A percentile compares a stretch with the other conserved stretches of the same genome.
phyloP scores from a whole-genome alignment of 2,888 invertebrate species.

The Linnaemya vulpina region DNA sequence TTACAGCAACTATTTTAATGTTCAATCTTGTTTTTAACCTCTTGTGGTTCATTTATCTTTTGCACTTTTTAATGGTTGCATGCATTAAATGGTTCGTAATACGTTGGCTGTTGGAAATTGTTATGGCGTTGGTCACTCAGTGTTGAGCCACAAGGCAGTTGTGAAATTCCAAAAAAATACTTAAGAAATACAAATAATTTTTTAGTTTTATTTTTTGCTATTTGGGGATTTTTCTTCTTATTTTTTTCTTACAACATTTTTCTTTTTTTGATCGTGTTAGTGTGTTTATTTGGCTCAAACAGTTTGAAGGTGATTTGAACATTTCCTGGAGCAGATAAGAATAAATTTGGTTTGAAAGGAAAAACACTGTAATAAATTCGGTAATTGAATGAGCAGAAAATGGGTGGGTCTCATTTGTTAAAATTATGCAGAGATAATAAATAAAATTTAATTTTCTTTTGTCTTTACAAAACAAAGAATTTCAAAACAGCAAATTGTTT shows the following conservation, averaged over 20 bases:
- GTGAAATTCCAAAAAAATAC: slow-evolving; percentile 33
- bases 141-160: slow-evolving; percentile 10
- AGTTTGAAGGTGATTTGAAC: slow-evolving; percentile 70
- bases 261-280: slow-evolving; percentile 10
- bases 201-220: not conserved
- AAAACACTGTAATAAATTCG: slow-evolving; percentile 43
- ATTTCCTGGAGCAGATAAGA: slow-evolving; percentile 79
- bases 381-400: slow-evolving; percentile 58
- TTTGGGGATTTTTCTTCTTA: slow-evolving; percentile 10
- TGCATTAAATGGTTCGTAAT: slow-evolving; percentile 13
- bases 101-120: slow-evolving; percentile 19
- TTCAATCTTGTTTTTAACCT: slow-evolving; percentile 63
- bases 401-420: slow-evolving; percentile 51
- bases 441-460: not conserved
- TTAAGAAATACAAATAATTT: not conserved
- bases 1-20: slow-evolving; percentile 52
- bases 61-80: slow-evolving; percentile 16
- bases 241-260: not conserved
- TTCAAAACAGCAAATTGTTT: not conserved
- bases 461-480: not conserved
- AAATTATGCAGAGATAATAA: slow-evolving; percentile 31
- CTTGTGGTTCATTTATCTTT: slow-evolving; percentile 32
- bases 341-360: slow-evolving; percentile 66
- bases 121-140: slow-evolving; percentile 34
- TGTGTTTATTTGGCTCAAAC: slow-evolving; percentile 38